These are phyloP conservation scores for Taenioides sp. DNA, from an alignment of 2,797 vertebrate species.

Conservation along the genomic window DNA sequence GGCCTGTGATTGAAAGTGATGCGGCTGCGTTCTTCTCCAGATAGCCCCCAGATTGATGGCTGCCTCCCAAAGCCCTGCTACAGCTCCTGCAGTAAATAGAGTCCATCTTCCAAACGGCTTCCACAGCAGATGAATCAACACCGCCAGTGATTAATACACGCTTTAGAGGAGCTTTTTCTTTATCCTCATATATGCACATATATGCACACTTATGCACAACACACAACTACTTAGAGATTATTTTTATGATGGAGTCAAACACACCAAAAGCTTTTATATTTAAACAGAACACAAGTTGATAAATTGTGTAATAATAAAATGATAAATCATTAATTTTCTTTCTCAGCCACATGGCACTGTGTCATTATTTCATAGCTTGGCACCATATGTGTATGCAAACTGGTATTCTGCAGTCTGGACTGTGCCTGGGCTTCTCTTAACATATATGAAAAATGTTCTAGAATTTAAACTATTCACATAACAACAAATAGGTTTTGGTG, in stretches of 20 bases:
- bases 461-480: too few species aligned
- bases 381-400: not conserved
- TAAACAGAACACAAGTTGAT: conserved; percentile 9
- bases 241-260: not conserved
- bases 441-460: too few species aligned
- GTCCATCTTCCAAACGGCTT: conserved; percentile 82
- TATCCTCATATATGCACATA: conserved; percentile 43
- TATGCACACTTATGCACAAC: conserved; percentile 15
- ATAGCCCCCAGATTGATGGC: conserved; percentile 82
- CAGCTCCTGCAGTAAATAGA: conserved; percentile 81
- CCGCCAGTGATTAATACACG: conserved; percentile 77
- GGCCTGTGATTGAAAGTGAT: conserved; percentile 80
- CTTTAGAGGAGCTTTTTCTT: conserved; percentile 53
- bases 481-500: too few species aligned
- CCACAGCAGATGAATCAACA: conserved; percentile 77
- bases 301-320: not conserved
- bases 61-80: conserved; percentile 75
- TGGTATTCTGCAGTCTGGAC: not conserved
- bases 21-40: conserved; percentile 74
- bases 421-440: not conserved
- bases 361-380: not conserved
- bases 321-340: conserved; percentile 46
- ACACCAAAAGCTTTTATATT: not conserved
- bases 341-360: conserved; percentile 24
- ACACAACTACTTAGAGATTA: not conserved